Base-by-base conservation (phyloP, 1,140 invertebrate species). In the Drosophila tani region DNA sequence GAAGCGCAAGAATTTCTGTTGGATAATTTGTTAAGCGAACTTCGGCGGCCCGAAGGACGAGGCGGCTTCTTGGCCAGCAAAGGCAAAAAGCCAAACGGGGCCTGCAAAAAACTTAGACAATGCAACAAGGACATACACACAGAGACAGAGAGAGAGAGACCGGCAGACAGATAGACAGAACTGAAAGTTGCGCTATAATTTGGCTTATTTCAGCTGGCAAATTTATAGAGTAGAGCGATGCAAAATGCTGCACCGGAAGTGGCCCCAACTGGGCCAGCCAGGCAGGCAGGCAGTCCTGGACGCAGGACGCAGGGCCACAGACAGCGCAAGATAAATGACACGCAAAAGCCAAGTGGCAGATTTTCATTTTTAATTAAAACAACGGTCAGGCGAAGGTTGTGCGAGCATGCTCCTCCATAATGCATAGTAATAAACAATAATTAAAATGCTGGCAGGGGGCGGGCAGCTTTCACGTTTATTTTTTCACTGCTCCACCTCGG, bases 301-400 rank as follows among this genome's bases (percentile, higher is more conserved):
- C 12, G n/a, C 19, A 41, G 57, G 11, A 47, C 7, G 17, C 35
- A 43, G 50, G 32, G 56, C 45, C 32, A 45, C 45, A 45, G 73
- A 81, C 77, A 75, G 50, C 77, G 75, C 67, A 88, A 88, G 84
- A 88, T 85, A 88, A 88, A 88, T 88, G 85, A 90, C 75, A 76
- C 78, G 74, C 78, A 79, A 81, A 88, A 79, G 78, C 78, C 85
- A 91, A 91, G 78, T 84, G 88, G 84, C 88, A 81, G 82, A 91
- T 91, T 91, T 91, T 91, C 76, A 91, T 91, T 90, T 91, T 91
- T 91, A 91, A 91, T 91, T 91, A 91, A 91, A 85, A 82, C 84
- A 74, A 75, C 85, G 73, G 59, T 84, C 78, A 78, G 62, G 49
- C 46, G 47, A 57, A 73, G 73, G n/a, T 50, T 58, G 21, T 41